Percentiles rank a stretch among this genome's conserved stretches.
phyloP scores from a whole-genome alignment of 2,113 vertebrate genomes.

The Cryptomyrus ogoouensis region DNA sequence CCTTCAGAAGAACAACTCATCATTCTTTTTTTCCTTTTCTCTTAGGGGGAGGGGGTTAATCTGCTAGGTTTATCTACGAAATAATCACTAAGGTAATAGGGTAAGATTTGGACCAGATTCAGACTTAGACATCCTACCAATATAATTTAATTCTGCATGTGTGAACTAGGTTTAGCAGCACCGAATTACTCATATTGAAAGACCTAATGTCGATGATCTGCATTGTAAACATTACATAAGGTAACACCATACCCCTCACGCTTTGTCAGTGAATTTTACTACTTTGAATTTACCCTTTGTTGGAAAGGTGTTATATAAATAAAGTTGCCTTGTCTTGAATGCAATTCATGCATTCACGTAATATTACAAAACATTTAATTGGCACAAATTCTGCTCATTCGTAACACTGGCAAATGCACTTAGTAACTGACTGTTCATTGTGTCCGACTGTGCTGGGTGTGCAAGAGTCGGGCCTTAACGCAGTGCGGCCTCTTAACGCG shows the following conservation, averaged over 20 bases:
- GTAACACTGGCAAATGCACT: constrained; percentile 14
- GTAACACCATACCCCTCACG: background rate
- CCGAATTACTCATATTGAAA: background rate
- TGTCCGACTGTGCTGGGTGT: constrained; percentile 27
- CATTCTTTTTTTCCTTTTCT: background rate
- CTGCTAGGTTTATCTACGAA: background rate
- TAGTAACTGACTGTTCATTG: constrained; percentile 17
- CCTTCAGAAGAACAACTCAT: background rate
- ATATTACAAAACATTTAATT: background rate
- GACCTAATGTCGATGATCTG: background rate
- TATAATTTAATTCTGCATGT: background rate
- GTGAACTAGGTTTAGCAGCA: background rate
- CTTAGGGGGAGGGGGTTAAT: background rate
- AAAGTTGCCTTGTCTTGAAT: background rate
- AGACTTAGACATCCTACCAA: background rate
- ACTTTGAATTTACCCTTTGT: background rate
- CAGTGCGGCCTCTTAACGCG: background rate
- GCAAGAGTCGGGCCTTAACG: constrained; percentile 37
- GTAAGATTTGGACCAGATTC: background rate
- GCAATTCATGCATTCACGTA: background rate
- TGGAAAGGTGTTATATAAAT: background rate
- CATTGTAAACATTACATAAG: background rate
- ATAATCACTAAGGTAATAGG: background rate
- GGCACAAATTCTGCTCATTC: background rate
- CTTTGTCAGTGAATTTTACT: background rate